Conservation (phyloP, 2,888 invertebrate species). For the Oxycera nigricornis region DNA sequence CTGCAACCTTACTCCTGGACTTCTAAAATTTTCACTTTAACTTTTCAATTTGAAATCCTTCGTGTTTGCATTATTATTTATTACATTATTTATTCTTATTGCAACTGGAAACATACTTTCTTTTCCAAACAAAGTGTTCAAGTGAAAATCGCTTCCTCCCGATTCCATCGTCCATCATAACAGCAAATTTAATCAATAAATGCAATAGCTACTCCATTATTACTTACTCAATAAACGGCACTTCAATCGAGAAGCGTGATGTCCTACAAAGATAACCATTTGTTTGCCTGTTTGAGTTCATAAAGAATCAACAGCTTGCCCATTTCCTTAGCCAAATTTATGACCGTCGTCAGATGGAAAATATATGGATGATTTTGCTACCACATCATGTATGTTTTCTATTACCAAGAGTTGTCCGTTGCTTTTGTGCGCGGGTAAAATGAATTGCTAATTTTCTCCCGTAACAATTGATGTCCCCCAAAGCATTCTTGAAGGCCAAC, state of each 20-base stretch:
- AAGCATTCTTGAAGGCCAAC: neutral
- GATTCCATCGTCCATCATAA: neutral
- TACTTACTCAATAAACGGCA: neutral
- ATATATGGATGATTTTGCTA: neutral
- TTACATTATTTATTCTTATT: too few species aligned
- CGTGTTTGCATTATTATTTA: too few species aligned
- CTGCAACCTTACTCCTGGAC: too few species aligned
- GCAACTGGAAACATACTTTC: too few species aligned
- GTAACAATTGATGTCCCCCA: neutral
- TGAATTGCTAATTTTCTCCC: neutral
- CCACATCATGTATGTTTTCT: too few species aligned
- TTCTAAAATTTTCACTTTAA: too few species aligned
- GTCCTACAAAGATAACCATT: neutral
- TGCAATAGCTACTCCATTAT: neutral
- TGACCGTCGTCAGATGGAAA: slow-evolving; percentile 15
- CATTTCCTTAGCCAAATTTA: slow-evolving; percentile 28
- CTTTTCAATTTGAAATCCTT: too few species aligned
- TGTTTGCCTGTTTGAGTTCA: slow-evolving; percentile 16
- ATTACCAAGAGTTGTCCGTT: too few species aligned
- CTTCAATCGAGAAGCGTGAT: neutral
- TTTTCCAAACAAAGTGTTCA: too few species aligned
- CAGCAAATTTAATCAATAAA: slow-evolving; percentile 14
- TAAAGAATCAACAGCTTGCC: slow-evolving; percentile 36
- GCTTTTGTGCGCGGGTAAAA: neutral
- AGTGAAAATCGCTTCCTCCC: slow-evolving; percentile 19